Percentiles rank a stretch among this genome's conserved stretches.
These are phyloP conservation scores for Andricus grossulariae DNA, from an alignment of 1,140 invertebrate genomes.

Conservation along the genomic window DNA sequence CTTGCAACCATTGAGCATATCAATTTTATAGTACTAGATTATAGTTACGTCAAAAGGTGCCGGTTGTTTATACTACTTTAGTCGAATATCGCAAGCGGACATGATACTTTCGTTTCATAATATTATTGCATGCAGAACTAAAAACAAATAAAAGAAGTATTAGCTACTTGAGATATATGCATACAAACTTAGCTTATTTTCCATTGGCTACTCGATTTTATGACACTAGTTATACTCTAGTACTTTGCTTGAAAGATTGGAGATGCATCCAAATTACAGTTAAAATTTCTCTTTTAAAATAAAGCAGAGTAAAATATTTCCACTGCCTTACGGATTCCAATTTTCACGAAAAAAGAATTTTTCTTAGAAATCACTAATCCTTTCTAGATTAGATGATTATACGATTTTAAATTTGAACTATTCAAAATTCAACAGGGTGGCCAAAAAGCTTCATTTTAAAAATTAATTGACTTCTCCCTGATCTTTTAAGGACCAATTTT, in stretches of 20 bases:
- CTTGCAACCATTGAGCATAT: neutral
- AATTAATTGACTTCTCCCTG: too few relatives aligned
- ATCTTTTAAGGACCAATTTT: too few relatives aligned
- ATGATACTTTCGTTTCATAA: conserved; percentile 20
- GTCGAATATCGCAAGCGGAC: conserved; percentile 25
- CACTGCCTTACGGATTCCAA: too few relatives aligned
- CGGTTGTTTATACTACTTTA: neutral
- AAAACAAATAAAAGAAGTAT: conserved; percentile 8
- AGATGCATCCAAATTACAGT: conserved; percentile 3
- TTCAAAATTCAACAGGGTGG: too few relatives aligned
- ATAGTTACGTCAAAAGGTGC: conserved; percentile 3
- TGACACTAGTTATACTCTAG: neutral
- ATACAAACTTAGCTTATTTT: neutral
- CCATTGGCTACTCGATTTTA: neutral
- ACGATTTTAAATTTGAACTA: too few relatives aligned
- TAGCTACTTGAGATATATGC: neutral
- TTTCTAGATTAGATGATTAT: too few relatives aligned
- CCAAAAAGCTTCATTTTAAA: too few relatives aligned
- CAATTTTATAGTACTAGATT: neutral
- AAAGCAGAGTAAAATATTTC: neutral
- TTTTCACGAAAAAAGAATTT: too few relatives aligned
- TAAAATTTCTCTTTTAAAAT: neutral
- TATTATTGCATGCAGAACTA: neutral
- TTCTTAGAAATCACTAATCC: too few relatives aligned
- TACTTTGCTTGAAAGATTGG: neutral